Conservation (phyloP, 2,797 vertebrate genomes). For the Calcarius lapponicus region DNA sequence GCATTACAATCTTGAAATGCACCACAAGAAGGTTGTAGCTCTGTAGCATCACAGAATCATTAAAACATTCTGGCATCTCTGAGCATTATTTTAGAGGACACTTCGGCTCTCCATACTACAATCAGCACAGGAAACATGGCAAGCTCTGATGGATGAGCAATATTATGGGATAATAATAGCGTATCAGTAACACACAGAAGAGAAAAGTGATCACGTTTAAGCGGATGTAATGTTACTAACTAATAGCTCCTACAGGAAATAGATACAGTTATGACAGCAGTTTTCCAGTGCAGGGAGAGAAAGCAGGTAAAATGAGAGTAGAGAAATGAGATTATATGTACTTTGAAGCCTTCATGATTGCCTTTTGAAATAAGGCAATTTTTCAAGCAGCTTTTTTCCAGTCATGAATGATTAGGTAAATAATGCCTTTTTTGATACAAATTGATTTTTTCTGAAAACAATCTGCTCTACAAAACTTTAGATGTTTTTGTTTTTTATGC, state of each 20-base stretch:
- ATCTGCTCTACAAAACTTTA: neutral
- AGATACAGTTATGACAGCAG: constrained; percentile 35
- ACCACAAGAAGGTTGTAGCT: neutral
- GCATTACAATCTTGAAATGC: neutral
- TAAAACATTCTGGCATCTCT: neutral
- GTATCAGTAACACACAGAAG: constrained; percentile 34
- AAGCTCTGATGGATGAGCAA: constrained; percentile 12
- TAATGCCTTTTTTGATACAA: neutral
- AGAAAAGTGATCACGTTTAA: constrained; percentile 42
- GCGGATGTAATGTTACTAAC: constrained; percentile 38
- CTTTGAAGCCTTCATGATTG: neutral
- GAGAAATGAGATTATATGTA: constrained; percentile 38
- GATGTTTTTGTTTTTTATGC: neutral
- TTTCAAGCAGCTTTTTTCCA: neutral
- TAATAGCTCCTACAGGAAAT: constrained; percentile 63
- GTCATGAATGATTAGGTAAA: neutral
- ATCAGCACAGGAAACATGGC: neutral
- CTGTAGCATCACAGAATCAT: neutral
- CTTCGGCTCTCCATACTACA: neutral
- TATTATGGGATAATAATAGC: constrained; percentile 36
- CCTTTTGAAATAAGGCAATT: constrained; percentile 2
- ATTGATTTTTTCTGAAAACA: neutral
- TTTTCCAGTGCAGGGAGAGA: constrained; percentile 41
- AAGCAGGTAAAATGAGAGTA: constrained; percentile 28
- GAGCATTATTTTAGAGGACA: neutral